phyloP scores from a whole-genome alignment of 92 coral and sea anemone genomes.

The Muricea muricata region DNA sequence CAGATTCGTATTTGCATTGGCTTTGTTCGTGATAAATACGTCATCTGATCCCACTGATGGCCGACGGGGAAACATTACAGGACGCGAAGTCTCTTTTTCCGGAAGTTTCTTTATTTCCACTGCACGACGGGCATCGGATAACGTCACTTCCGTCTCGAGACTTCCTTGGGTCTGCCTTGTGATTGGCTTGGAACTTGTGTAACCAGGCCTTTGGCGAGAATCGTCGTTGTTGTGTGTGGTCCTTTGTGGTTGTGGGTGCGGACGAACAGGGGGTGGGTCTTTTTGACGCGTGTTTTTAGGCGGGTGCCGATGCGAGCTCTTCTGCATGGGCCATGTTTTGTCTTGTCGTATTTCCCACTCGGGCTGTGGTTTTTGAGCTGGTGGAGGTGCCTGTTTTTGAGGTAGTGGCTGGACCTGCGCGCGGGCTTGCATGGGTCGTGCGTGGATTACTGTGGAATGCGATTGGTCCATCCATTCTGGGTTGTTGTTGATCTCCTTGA shows the following conservation, averaged over 20 bases:
- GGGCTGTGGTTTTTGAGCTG: conserved; percentile 30
- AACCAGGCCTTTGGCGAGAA: background rate
- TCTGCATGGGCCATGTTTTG: conserved; percentile 2
- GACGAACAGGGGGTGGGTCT: background rate
- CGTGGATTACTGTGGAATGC: conserved; percentile 16
- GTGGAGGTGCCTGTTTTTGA: background rate
- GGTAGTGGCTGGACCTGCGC: background rate
- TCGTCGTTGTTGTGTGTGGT: conserved; percentile 5
- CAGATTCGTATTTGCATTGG: background rate
- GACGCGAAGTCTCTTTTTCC: background rate
- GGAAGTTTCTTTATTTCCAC: conserved; percentile 3
- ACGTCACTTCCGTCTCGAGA: background rate
- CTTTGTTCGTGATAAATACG: conserved; percentile 10
- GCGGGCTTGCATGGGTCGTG: conserved; percentile 7
- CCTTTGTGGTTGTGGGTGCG: background rate
- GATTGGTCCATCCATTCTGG: conserved; percentile 18
- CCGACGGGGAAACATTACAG: conserved; percentile 12
- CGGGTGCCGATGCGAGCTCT: background rate
- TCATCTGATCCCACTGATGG: conserved; percentile 42
- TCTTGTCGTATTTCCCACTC: conserved; percentile 41
- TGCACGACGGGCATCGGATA: conserved; percentile 8
- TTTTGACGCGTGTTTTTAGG: background rate
- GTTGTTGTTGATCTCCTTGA: background rate
- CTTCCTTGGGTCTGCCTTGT: background rate
- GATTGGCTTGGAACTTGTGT: conserved; percentile 4